A percentile compares a stretch with the other conserved stretches of the same genome.
Conservation (phyloP, 2,888 invertebrate species). For the Stegophylla sp. region DNA sequence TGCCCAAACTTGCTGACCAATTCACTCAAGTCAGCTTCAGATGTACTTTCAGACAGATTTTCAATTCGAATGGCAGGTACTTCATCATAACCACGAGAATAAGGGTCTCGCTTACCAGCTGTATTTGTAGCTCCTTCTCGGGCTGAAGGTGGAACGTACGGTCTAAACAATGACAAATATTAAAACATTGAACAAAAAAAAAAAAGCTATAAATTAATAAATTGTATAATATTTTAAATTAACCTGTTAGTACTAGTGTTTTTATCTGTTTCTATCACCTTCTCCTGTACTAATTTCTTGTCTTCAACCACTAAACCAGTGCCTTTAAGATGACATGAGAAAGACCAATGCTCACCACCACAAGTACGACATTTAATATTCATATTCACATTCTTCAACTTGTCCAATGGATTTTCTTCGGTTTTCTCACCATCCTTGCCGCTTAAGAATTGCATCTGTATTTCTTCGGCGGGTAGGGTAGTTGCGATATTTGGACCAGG, state of each 20-base stretch:
- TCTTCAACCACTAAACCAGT: conserved; percentile 44
- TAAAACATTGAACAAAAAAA: background rate
- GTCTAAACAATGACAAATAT: conserved; percentile 18
- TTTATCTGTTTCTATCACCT: conserved; percentile 35
- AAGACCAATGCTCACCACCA: conserved; percentile 97
- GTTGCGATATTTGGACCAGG: conserved; percentile 98
- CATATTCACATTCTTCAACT: conserved; percentile 73
- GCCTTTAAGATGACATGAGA: conserved; percentile 92
- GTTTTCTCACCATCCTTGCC: conserved; percentile 86
- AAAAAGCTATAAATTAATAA: background rate
- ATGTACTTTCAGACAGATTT: conserved; percentile 94
- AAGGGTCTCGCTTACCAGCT: conserved; percentile 74
- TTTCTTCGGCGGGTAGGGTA: conserved; percentile 76
- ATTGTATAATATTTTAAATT: background rate
- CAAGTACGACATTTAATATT: conserved; percentile 88
- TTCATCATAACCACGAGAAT: conserved; percentile 78
- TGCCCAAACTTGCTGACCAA: conserved; percentile 93
- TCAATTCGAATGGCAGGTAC: conserved; percentile 93
- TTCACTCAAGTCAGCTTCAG: conserved; percentile 93
- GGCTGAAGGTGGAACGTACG: conserved; percentile 85
- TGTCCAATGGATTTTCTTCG: conserved; percentile 84
- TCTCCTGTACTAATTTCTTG: conserved; percentile 44
- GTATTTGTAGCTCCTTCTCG: conserved; percentile 77
- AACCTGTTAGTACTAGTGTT: conserved; percentile 42
- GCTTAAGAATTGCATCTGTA: conserved; percentile 90